phyloP scores from a whole-genome alignment of 2,888 invertebrate species.

The Lasioglossum leucozonium region DNA sequence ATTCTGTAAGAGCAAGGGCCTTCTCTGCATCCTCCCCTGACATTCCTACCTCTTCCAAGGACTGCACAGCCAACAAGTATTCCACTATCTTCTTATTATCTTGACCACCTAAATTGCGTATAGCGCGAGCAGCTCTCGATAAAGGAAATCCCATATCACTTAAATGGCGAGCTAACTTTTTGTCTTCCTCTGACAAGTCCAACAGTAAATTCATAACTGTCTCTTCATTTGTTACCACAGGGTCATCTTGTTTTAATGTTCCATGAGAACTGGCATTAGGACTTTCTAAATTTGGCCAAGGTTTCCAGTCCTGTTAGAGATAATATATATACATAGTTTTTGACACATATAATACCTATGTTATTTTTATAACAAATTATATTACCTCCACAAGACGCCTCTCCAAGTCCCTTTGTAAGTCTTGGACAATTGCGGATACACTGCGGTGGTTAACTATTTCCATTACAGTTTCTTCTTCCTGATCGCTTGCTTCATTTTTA shows the following conservation, averaged over 20 bases:
- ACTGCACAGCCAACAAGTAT: conserved; percentile 89
- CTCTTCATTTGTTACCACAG: conserved; percentile 55
- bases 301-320: conserved; percentile 80
- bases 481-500: conserved; percentile 63
- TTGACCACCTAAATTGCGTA: conserved; percentile 90
- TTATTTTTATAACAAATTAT: background rate
- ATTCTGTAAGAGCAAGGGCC: conserved; percentile 84
- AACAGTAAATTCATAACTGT: conserved; percentile 68
- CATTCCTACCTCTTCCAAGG: conserved; percentile 84
- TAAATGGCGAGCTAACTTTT: conserved; percentile 90
- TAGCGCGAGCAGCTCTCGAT: conserved; percentile 91
- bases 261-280: conserved; percentile 69
- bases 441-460: conserved; percentile 82
- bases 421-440: conserved; percentile 91
- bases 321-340: conserved; percentile 12
- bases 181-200: conserved; percentile 82
- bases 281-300: conserved; percentile 81
- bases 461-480: conserved; percentile 64
- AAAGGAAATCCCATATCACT: conserved; percentile 95
- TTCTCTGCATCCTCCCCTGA: conserved; percentile 84
- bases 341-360: background rate
- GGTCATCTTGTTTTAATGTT: conserved; percentile 48
- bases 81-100: conserved; percentile 96
- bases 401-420: conserved; percentile 89
- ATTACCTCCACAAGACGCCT: conserved; percentile 79